phyloP scores from a whole-genome alignment of 2,888 invertebrate genomes.

The Piscicola geometra region DNA sequence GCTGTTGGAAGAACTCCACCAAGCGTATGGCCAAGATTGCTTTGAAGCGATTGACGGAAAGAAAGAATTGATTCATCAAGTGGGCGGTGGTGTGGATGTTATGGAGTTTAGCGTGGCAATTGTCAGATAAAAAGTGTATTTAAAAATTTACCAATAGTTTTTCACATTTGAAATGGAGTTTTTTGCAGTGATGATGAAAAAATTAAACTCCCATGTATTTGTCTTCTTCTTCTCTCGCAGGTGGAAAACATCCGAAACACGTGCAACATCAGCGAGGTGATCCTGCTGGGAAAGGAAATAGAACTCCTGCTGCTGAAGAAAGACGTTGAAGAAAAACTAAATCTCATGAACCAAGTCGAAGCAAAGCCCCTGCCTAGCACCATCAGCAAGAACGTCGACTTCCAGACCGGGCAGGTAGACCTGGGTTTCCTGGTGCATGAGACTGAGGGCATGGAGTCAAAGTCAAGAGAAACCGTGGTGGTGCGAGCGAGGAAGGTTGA shows the following conservation, averaged over 20 bases:
- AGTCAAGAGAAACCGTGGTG: neutral
- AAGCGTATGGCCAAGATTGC: slow-evolving; percentile 52
- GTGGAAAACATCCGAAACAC: slow-evolving; percentile 55
- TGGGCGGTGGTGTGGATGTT: neutral
- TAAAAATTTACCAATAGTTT: neutral
- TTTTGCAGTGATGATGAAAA: neutral
- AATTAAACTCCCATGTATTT: neutral
- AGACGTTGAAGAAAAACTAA: slow-evolving; percentile 55
- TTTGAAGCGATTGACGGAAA: slow-evolving; percentile 53
- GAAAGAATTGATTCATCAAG: slow-evolving; percentile 42
- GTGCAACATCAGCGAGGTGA: slow-evolving; percentile 55
- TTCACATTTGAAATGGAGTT: too few species aligned
- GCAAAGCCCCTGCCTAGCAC: slow-evolving; percentile 50
- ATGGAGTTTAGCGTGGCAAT: neutral
- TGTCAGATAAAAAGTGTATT: neutral
- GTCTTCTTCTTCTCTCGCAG: slow-evolving; percentile 18
- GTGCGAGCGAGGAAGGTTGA: neutral
- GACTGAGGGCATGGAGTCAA: neutral
- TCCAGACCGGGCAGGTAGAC: slow-evolving; percentile 23
- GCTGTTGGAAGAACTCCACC: slow-evolving; percentile 54
- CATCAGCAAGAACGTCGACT: slow-evolving; percentile 47
- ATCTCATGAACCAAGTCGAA: slow-evolving; percentile 49
- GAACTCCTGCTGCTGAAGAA: slow-evolving; percentile 56
- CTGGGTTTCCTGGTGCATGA: slow-evolving; percentile 30
- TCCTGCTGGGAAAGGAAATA: slow-evolving; percentile 56